Base-by-base conservation (phyloP, 2,888 invertebrate genomes). In the Thymelicus sylvestris region DNA sequence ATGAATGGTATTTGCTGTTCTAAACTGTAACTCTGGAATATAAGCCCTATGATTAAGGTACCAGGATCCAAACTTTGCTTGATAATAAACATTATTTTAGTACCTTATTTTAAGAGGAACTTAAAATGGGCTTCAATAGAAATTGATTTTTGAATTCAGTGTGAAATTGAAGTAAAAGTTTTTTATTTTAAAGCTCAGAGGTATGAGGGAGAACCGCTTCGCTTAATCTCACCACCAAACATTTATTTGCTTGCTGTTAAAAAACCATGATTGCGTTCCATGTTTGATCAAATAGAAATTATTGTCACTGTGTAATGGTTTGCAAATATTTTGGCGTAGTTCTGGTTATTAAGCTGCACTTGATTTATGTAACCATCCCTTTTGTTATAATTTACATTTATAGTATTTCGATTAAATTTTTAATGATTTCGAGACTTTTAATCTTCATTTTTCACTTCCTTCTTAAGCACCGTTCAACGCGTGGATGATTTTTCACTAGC, bases 101-200 rank as follows among this genome's bases (percentile, higher is more conserved):
- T 75, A 60, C 75, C 12, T 81, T 87, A 79, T 77, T 59, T 19
- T 7, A 52, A 7, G 41, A 69, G 19, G 50, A 31, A 50, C 7
- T 41, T 67, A 78, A 80, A 74, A 81, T 82, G 79, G 87, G 85
- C 84, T 81, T 81, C 82, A 84, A 84, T 86, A 83, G 86, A 91
- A 87, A 88, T 90, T 89, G 86, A 86, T 87, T 87, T 86, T 85
- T 87, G 88, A 89, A 91, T 90, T 88, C 86, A 82, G 91, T 92
- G 90, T 92, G 90, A 93, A 92, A 92, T 92, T 91, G 86, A 88
- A 88, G 86, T 88, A 86, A 89, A 88, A 86, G 80, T 85, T 86
- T 88, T 90, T 82, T 78, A 82, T 83, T 84, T 80, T 74, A 79
- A 83, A 81, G 80, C 78, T 77, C 71, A 81, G 78, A 77, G 79